A percentile compares a stretch with the other conserved stretches of the same genome.
Evolutionary conservation across 2,888 invertebrate species (phyloP).

Genomic region (Calameuta pallipes): DNA sequence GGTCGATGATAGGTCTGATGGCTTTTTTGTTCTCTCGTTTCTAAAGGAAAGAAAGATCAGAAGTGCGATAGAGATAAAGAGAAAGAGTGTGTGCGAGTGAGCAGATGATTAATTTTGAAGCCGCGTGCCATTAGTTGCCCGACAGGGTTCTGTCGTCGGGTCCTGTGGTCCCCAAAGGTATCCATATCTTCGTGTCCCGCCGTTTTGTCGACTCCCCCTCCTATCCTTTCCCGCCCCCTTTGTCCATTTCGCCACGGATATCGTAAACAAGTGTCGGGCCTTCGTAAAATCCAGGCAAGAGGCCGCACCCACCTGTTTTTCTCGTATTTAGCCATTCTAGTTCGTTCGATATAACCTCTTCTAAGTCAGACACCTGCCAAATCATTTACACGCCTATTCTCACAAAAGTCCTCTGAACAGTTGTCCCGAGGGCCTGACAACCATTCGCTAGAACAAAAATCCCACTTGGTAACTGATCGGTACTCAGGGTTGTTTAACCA

Average conservation of each 20-base stretch:
- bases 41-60: neutral
- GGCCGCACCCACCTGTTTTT: neutral
- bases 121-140: constrained; percentile 2
- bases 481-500: neutral
- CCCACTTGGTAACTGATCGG: neutral
- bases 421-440: neutral
- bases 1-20: neutral
- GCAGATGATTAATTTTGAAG: constrained; percentile 2
- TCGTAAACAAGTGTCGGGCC: neutral
- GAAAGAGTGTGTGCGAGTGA: neutral
- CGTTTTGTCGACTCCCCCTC: constrained; percentile 8
- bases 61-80: neutral
- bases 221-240: constrained; percentile 9
- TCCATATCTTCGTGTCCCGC: constrained; percentile 3
- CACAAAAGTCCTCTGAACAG: neutral
- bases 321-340: neutral
- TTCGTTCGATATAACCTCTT: neutral
- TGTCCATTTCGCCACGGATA: constrained; percentile 8
- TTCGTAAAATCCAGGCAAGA: neutral
- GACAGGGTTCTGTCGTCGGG: constrained; percentile 3
- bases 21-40: neutral
- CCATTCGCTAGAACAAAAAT: neutral
- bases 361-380: neutral
- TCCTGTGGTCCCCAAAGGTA: neutral
- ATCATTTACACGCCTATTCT: neutral